Evolutionary conservation across 2,888 invertebrate genomes (phyloP), one percentile per base, ranked within the genome.

Genomic region (Blastobasis lacticolella): DNA sequence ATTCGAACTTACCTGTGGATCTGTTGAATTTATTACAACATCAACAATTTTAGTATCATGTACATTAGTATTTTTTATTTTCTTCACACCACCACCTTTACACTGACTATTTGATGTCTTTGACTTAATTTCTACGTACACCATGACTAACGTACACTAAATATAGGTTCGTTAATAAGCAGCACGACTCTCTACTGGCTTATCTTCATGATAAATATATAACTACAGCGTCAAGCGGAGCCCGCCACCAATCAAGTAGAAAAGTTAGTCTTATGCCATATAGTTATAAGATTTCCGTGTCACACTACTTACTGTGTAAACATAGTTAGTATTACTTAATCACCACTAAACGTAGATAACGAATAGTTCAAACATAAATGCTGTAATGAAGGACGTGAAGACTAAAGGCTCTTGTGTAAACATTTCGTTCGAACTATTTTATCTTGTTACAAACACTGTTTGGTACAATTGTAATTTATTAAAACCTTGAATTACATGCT

Each of bases 291-390:
- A 23, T 23, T 23, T 23, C 23, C 23, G 23, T 23, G 23, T 23
- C 23, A 23, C 23, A 23, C 23, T 23, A 23, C 23, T 23, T 23
- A 78, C 70, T 76, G 73, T 70, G 66, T 71, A 68, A 71, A 72
- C 72, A 67, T 69, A 75, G 76, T 82, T 80, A 81, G 74, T 71
- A 71, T 74, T 74, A 77, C 74, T 77, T 86, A 85, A 85, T 85
- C 83, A 78, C 81, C 81, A 81, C 75, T 73, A 76, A 74, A 73
- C 69, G 75, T 64, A 73, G 78, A 81, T 81, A 80, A 81, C 77
- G 77, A 75, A 73, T 79, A 83, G 81, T 82, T 82, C 79, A 83
- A 78, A 81, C 82, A 85, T 77, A 71, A 75, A 80, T 78, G 67
- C 71, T 77, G 74, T 81, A 82, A 84, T 81, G 81, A 81, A 42